Conservation (phyloP, 1,140 invertebrate species). For the Teleogryllus occipitalis region DNA sequence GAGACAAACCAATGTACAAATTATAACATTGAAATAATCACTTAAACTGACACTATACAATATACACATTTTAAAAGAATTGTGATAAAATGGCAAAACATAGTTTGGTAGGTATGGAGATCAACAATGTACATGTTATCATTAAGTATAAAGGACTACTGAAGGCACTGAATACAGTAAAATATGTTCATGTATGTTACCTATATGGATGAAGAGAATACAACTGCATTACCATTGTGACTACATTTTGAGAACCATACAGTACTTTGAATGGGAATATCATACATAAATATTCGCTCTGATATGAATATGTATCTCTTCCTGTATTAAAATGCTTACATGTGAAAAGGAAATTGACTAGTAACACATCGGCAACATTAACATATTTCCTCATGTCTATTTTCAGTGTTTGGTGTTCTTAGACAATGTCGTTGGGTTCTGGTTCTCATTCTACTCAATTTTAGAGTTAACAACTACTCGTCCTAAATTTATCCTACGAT, state of each 20-base stretch:
- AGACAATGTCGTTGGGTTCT: not conserved
- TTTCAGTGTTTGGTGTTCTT: not conserved
- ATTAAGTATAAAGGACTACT: not conserved
- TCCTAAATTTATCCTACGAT: no score
- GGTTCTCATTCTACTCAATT: not conserved
- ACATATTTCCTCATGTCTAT: not conserved
- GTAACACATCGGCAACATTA: not conserved
- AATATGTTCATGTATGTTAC: constrained; percentile 1
- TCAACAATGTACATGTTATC: not conserved
- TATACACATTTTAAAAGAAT: constrained; percentile 1
- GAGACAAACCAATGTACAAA: not conserved
- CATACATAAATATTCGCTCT: not conserved
- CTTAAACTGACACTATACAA: not conserved
- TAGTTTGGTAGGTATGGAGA: not conserved
- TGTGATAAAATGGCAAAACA: constrained; percentile 5
- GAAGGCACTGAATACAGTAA: constrained; percentile 1
- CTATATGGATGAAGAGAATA: not conserved
- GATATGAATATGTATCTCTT: not conserved
- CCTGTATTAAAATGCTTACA: not conserved
- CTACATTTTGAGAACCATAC: not conserved
- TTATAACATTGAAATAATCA: not conserved
- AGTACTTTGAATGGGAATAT: not conserved
- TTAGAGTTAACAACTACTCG: not conserved
- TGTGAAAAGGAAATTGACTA: not conserved
- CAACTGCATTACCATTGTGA: not conserved